phyloP scores from a whole-genome alignment of 2,888 invertebrate genomes.

The Ophion costatus region DNA sequence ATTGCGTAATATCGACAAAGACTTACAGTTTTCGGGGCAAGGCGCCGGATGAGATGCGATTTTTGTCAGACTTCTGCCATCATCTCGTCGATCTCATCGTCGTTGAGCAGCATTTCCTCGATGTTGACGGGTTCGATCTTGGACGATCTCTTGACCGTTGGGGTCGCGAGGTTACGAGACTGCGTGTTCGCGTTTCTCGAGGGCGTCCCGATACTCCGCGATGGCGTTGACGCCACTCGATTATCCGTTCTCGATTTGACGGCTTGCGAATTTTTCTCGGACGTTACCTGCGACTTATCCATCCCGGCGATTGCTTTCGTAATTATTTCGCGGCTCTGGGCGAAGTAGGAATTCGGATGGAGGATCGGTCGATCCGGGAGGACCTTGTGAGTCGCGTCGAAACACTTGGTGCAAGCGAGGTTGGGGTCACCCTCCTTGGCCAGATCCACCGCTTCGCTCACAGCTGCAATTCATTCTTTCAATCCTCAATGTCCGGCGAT shows the following conservation, averaged over 20 bases:
- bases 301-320: slow-evolving; percentile 64
- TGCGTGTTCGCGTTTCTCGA: background rate
- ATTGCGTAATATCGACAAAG: slow-evolving; percentile 17
- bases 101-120: slow-evolving; percentile 75
- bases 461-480: slow-evolving; percentile 84
- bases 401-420: slow-evolving; percentile 95
- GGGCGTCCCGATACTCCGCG: slow-evolving; percentile 47
- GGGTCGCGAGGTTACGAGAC: slow-evolving; percentile 35
- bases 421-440: slow-evolving; percentile 92
- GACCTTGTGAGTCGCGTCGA: slow-evolving; percentile 89
- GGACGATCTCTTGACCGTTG: slow-evolving; percentile 56
- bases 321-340: slow-evolving; percentile 88
- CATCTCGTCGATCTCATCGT: slow-evolving; percentile 69
- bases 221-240: slow-evolving; percentile 40
- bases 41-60: background rate
- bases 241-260: slow-evolving; percentile 42
- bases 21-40: background rate
- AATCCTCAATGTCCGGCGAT: background rate
- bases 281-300: slow-evolving; percentile 18
- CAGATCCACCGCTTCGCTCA: slow-evolving; percentile 89
- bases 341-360: slow-evolving; percentile 97
- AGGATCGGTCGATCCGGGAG: slow-evolving; percentile 89
- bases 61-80: slow-evolving; percentile 47
- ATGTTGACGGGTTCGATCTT: slow-evolving; percentile 72
- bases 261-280: slow-evolving; percentile 49